Percentiles rank a stretch among this genome's conserved stretches.
These are phyloP conservation scores for Onychomys torridus DNA, from an alignment of 2,797 vertebrate species.

Conservation along the genomic window DNA sequence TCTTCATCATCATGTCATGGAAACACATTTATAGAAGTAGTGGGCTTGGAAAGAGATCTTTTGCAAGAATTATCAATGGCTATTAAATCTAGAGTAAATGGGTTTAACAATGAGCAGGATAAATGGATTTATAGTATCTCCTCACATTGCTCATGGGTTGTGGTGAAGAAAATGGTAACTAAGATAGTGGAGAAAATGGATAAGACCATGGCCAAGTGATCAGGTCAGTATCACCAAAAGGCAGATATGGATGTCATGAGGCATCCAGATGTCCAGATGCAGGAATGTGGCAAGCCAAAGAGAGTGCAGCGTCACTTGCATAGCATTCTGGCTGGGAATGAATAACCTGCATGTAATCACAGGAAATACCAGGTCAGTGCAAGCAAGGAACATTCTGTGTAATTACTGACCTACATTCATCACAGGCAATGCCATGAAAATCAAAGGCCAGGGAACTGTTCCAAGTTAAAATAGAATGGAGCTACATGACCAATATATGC, in stretches of 20 bases:
- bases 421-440: constrained; percentile 8
- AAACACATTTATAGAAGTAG: neutral
- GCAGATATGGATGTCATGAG: neutral
- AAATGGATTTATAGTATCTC: neutral
- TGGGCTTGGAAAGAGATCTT: constrained; percentile 33
- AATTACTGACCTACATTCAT: constrained; percentile 11
- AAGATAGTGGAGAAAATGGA: neutral
- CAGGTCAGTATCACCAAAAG: neutral
- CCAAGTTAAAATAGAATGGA: neutral
- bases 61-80: neutral
- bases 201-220: neutral
- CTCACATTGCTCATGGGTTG: neutral
- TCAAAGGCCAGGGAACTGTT: constrained; percentile 6
- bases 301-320: neutral
- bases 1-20: neutral
- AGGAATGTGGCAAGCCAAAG: neutral
- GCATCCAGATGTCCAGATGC: neutral
- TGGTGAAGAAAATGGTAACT: neutral
- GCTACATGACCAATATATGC: neutral
- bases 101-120: constrained; percentile 17
- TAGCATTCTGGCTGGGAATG: neutral
- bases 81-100: neutral
- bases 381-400: neutral
- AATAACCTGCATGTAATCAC: neutral
- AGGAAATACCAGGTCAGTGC: neutral